phyloP scores from a whole-genome alignment of 2,888 invertebrate species.

The Zelleria hepariella region DNA sequence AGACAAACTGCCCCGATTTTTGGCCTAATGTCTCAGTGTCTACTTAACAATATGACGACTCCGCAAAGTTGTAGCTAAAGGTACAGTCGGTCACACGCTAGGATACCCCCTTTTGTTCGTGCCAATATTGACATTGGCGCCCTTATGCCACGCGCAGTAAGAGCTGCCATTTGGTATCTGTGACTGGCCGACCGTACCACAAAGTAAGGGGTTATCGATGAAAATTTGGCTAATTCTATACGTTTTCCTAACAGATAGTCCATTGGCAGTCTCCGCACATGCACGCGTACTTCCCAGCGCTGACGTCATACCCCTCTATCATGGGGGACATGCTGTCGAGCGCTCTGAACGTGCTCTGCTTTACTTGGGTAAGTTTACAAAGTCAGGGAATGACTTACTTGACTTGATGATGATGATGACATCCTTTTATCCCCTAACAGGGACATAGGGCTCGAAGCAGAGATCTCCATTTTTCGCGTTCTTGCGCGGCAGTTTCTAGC shows the following conservation, averaged over 20 bases:
- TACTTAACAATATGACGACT: background rate
- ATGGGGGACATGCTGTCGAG: conserved; percentile 97
- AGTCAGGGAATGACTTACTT: too few species aligned
- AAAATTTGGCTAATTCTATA: background rate
- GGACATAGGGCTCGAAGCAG: too few species aligned
- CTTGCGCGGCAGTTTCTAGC: too few species aligned
- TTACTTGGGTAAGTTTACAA: conserved; percentile 97
- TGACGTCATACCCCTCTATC: conserved; percentile 94
- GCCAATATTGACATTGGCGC: background rate
- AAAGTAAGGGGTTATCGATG: too few species aligned
- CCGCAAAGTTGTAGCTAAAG: background rate
- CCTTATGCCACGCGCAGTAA: too few species aligned
- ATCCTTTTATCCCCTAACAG: too few species aligned
- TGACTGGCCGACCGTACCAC: too few species aligned
- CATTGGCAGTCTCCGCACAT: conserved; percentile 98
- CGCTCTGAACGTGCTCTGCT: conserved; percentile 93
- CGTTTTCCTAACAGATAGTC: conserved; percentile 70
- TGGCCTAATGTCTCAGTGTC: background rate
- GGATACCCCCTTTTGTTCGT: too few species aligned
- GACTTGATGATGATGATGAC: too few species aligned
- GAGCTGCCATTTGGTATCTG: too few species aligned
- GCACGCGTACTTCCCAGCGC: conserved; percentile 98
- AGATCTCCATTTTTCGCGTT: too few species aligned
- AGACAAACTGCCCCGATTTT: background rate
- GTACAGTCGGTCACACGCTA: too few species aligned